Base-by-base conservation (phyloP, 2,113 vertebrate species). In the Nibea albiflora region DNA sequence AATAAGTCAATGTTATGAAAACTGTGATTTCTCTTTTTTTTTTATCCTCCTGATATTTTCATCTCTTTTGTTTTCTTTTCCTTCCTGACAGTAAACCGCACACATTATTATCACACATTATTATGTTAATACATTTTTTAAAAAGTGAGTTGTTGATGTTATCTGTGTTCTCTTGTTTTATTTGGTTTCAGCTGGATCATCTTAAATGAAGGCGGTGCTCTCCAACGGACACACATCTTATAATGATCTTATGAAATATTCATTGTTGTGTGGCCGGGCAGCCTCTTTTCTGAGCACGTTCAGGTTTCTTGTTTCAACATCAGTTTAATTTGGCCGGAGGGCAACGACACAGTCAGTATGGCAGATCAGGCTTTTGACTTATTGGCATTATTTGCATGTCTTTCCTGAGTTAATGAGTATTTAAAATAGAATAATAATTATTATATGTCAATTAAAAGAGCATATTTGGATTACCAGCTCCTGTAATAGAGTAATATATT, bases 191-290 rank as follows among this genome's bases (percentile, higher is more conserved):
- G n/a, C 9, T 19, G 11, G 16, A 26, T 70, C 0, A 19, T 19
- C 19, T 63, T 42, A 35, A 11, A 50, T 47, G 44, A 1, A 19
- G 35, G 28, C n/a, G 4, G 53, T 39, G 35, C 54, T 16, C 17
- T 52, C 4, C 12, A 58, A 20, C 76, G 69, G 26, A 74, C 69
- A 73, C 60, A 46, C 22, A 64, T 31, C 24, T 53, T 49, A 67
- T 87, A 92, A 86, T 81, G 88, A 91, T 90, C 85, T 84, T 78
- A 92, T 96, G 81, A 96, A 96, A 96, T 95, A 96, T 96, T 95
- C 76, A 96, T 94, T 22, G 72, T 66, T 74, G 67, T 67, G 84
- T 71, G 79, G 89, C 73, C 67, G 54, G 42, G 31, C 78, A 24
- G 81, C 62, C 46, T 86, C 84, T 82, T 39, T 79, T 69, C 82